phyloP scores from a whole-genome alignment of 1,140 invertebrate species.

The Hyphantria cunea region DNA sequence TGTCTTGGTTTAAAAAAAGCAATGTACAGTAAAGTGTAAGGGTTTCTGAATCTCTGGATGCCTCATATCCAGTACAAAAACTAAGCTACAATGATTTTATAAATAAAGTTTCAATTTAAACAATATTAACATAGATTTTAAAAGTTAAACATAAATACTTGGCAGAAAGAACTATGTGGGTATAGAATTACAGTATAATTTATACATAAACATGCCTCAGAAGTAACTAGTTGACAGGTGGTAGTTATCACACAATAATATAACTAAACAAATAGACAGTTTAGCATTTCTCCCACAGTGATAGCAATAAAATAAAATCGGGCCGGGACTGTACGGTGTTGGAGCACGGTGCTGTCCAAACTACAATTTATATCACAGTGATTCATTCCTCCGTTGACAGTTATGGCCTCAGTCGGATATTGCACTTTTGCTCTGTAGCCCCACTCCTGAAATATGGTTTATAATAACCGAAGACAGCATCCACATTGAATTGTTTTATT shows the following conservation, averaged over 20 bases:
- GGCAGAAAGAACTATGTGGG: too few relatives aligned
- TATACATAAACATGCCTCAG: slow-evolving; percentile 6
- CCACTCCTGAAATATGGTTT: slow-evolving; percentile 61
- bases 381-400: slow-evolving; percentile 72
- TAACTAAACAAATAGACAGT: slow-evolving; percentile 54
- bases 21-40: too few relatives aligned
- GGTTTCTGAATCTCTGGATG: too few relatives aligned
- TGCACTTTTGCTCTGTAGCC: slow-evolving; percentile 69
- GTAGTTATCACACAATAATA: slow-evolving; percentile 45
- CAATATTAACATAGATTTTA: too few relatives aligned
- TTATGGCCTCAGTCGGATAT: slow-evolving; percentile 67
- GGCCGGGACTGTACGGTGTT: slow-evolving; percentile 41
- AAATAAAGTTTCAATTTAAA: too few relatives aligned
- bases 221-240: slow-evolving; percentile 33
- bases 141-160: too few relatives aligned
- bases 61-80: too few relatives aligned
- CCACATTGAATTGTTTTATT: slow-evolving; percentile 32
- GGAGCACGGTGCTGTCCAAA: slow-evolving; percentile 53
- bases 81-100: too few relatives aligned
- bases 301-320: slow-evolving; percentile 60
- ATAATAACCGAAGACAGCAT: slow-evolving; percentile 58
- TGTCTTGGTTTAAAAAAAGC: too few relatives aligned
- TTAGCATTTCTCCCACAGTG: slow-evolving; percentile 46
- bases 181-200: too few relatives aligned
- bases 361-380: slow-evolving; percentile 67